phyloP scores from a whole-genome alignment of 2,113 vertebrate species.

The Zingel zingel region DNA sequence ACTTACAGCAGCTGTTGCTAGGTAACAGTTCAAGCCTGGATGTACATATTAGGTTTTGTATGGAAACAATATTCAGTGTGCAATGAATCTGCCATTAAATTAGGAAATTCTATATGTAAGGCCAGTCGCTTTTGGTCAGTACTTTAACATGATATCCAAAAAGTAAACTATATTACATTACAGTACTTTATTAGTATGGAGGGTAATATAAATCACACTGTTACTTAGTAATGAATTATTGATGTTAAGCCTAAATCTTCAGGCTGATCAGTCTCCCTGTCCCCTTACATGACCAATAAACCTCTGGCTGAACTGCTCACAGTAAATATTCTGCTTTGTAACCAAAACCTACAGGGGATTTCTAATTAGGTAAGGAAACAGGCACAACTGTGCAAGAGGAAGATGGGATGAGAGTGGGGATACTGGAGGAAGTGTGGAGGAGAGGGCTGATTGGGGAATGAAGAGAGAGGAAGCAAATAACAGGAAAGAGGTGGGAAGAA shows the following conservation, averaged over 20 bases:
- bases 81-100: slow-evolving; percentile 35
- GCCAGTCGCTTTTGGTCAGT: background rate
- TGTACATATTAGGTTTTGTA: slow-evolving; percentile 45
- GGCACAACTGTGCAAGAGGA: slow-evolving; percentile 38
- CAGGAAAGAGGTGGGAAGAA: slow-evolving; percentile 44
- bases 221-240: slow-evolving; percentile 50
- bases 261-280: slow-evolving; percentile 32
- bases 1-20: slow-evolving; percentile 72
- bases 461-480: slow-evolving; percentile 52
- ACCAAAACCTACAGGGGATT: slow-evolving; percentile 70
- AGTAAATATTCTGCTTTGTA: slow-evolving; percentile 71
- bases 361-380: slow-evolving; percentile 78
- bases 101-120: slow-evolving; percentile 17
- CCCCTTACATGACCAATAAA: slow-evolving; percentile 74
- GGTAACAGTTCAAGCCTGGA: slow-evolving; percentile 56
- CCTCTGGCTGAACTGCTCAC: slow-evolving; percentile 72
- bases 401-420: slow-evolving; percentile 36
- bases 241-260: slow-evolving; percentile 38
- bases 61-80: slow-evolving; percentile 44
- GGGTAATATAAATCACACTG: slow-evolving; percentile 17
- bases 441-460: slow-evolving; percentile 34
- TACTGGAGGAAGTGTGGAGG: slow-evolving; percentile 38
- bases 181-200: slow-evolving; percentile 23
- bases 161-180: slow-evolving; percentile 5
- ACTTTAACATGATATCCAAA: background rate